Evolutionary conservation across 2,113 vertebrate species (phyloP), one percentile per base, ranked within the genome.

Genomic region (Corythoichthys haematopterus): DNA sequence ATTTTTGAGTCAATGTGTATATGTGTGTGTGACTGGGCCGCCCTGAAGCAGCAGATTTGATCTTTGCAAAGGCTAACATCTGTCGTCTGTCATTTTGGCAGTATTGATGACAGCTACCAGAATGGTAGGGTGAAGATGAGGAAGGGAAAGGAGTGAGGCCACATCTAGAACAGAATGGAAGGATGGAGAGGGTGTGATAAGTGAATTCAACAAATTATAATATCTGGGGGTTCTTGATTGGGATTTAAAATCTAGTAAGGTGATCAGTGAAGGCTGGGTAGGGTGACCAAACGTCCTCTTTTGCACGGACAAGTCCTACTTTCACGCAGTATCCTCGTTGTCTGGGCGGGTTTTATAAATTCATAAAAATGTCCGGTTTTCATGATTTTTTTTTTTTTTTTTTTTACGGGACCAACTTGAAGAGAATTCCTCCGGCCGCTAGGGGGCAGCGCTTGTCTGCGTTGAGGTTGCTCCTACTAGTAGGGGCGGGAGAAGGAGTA

Each of bases 51-150:
- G 93, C 88, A 91, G 94, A 95, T 96, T 94, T 97, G 95, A 97
- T 98, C 95, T 96, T 95, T 96, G 94, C 92, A 98, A 98, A 98
- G 95, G 96, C 95, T 97, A 98, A 97, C 96, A 99, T 99, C 96
- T 99, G 97, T 96, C 96, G 93, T 90, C 94, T 98, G 97, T 97
- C 97, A 95, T 95, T 95, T 96, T 92, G 94, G 92, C 88, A 94
- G 97, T 95, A 99, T 96, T 97, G 95, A 99, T 98, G 96, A 92
- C 93, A 96, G 93, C 88, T 91, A 90, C 79, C 89, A 91, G 88
- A 88, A 91, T 87, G 88, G 79, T 80, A 78, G 84, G 78, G 73
- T 77, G 81, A 87, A 87, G 86, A 86, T 70, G 73, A 69, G 63
- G 90, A 85, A 63, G 76, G 67, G 56, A 70, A 80, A 71, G 64